Evolutionary conservation across 2,797 vertebrate genomes (phyloP), one percentile per base, ranked within the genome.

Genomic region (Cercopithecus neglectus): DNA sequence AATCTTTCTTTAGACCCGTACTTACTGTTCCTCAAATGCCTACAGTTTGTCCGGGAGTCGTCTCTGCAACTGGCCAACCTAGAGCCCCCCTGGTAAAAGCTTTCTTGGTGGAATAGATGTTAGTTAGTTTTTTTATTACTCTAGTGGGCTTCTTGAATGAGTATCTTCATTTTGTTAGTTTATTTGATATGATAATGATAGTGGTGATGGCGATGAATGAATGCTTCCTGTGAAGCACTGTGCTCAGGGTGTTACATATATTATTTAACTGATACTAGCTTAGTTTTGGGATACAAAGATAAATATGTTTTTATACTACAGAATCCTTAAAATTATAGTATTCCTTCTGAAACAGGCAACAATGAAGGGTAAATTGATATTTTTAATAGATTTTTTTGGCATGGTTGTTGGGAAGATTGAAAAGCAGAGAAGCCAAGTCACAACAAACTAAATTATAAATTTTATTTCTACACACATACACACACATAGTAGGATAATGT

Each of bases 1-100:
- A 98, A 22, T 86, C 97, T 93, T 96, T 97, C 92, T 97, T 98
- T 78, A 98, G 98, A 97, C 96, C 97, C 2, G 41, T 98, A 83
- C 89, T 98, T 67, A 96, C 88, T 84, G 95, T 97, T 96, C 96
- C 97, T 96, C 97, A 97, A 72, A 95, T 97, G 96, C 90, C 98
- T 96, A 64, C 97, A 4, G n/a, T 97, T 96, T 98, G 96, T 55
- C 91, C 97, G 48, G 98, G 96, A 85, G 89, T 96, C 33, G 95
- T 97, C 48, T 94, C 97, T 93, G 72, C 94, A 48, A 10, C 94
- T 89, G 88, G 91, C 28, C 97, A 96, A 50, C 88, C 96, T 61
- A 94, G 97, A 96, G 48, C 84, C 0, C 79, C 96, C 13, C 53
- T 98, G 96, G 98, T 98, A 98, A 94, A 74, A 97, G 1, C 24